Conservation (phyloP, 2,113 vertebrate genomes). For the Prolemur simus region DNA sequence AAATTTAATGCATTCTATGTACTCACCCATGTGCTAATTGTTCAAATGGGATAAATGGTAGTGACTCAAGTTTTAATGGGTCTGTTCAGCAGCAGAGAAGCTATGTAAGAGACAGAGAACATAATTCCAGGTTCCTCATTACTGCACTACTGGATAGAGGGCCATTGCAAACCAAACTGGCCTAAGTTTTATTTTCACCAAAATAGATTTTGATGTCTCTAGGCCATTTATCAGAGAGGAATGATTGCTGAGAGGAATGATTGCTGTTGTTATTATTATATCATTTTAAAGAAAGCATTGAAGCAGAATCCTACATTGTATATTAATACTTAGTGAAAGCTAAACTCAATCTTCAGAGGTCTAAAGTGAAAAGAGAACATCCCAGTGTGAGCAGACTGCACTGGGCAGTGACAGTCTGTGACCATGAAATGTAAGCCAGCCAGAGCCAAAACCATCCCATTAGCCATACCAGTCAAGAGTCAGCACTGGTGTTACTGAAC, state of each 20-base stretch:
- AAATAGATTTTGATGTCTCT: neutral
- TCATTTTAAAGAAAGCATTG: neutral
- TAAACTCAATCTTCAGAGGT: neutral
- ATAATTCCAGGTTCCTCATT: neutral
- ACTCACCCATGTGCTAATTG: neutral
- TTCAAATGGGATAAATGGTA: neutral
- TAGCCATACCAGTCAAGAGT: neutral
- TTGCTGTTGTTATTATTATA: too few relatives aligned
- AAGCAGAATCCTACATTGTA: neutral
- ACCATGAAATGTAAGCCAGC: neutral
- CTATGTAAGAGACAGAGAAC: neutral
- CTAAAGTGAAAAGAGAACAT: neutral
- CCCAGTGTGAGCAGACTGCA: neutral
- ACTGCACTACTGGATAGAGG: neutral
- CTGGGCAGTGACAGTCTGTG: neutral
- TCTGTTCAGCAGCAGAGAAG: neutral
- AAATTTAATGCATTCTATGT: neutral
- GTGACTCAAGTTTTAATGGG: neutral
- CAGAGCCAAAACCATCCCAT: neutral
- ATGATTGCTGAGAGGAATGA: neutral
- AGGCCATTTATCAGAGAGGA: neutral
- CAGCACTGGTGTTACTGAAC: neutral
- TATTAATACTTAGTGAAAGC: neutral
- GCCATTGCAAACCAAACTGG: neutral
- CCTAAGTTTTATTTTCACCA: neutral